These are phyloP conservation scores for Drosophila subsilvestris DNA, from an alignment of 2,888 invertebrate species.

Conservation along the genomic window DNA sequence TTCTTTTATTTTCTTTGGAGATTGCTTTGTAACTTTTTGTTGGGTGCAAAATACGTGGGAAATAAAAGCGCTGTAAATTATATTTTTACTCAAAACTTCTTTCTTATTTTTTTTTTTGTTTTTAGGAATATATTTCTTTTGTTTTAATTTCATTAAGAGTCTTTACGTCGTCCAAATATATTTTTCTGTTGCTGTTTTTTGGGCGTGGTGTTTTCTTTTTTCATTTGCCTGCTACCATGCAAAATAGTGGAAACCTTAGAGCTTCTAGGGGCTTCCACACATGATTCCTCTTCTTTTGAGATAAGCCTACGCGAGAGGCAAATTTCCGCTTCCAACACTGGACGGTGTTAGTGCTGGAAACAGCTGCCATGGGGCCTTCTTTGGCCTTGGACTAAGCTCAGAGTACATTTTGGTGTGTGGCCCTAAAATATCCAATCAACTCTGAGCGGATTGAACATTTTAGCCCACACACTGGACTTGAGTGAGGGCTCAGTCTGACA, in stretches of 20 bases:
- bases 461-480: conserved; percentile 56
- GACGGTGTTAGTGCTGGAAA: conserved; percentile 9
- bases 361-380: conserved; percentile 2
- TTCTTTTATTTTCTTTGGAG: conserved; percentile 35
- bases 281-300: conserved; percentile 81
- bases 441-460: conserved; percentile 56
- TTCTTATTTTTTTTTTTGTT: conserved; percentile 12
- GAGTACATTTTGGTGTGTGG: conserved; percentile 39
- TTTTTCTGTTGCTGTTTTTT: conserved; percentile 46
- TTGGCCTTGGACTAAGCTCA: conserved; percentile 6
- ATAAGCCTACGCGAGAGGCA: conserved; percentile 30
- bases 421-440: conserved; percentile 68
- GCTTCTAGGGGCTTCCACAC: conserved; percentile 73
- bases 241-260: conserved; percentile 83
- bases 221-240: conserved; percentile 77
- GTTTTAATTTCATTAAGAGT: conserved; percentile 83
- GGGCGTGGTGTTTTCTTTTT: conserved; percentile 70
- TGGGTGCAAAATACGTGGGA: conserved; percentile 68
- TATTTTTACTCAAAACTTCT: conserved; percentile 44
- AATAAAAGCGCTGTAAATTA: conserved; percentile 54
- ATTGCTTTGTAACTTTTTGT: conserved; percentile 32
- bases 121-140: conserved; percentile 37
- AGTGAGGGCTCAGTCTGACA: conserved; percentile 12
- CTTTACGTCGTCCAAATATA: conserved; percentile 82
- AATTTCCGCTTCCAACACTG: conserved; percentile 23